These are phyloP conservation scores for Patella depressa DNA, from an alignment of 2,888 invertebrate genomes.

Conservation along the genomic window DNA sequence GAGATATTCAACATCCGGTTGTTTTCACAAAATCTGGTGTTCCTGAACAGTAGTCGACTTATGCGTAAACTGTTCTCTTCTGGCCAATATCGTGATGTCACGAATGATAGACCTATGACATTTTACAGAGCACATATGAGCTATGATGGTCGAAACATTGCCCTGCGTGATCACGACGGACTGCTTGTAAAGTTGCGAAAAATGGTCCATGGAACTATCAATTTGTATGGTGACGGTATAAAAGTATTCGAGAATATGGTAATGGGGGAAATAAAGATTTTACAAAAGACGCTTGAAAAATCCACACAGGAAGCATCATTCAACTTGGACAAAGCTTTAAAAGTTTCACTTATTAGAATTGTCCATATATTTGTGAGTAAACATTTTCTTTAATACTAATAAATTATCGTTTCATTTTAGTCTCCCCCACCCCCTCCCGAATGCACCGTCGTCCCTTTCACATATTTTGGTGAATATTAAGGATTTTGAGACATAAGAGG, in stretches of 20 bases:
- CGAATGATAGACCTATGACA: neutral
- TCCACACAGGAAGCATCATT: neutral
- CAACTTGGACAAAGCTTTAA: neutral
- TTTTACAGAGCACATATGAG: neutral
- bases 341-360: neutral
- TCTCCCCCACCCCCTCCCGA: no score
- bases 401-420: no score
- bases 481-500: no score
- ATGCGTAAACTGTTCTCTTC: neutral
- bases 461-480: no score
- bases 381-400: no score
- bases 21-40: neutral
- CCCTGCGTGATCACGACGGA: neutral
- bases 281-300: neutral
- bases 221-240: neutral
- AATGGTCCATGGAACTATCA: neutral
- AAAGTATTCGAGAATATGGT: neutral
- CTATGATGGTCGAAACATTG: neutral
- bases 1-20: neutral
- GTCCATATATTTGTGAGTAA: slow-evolving; percentile 4
- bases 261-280: neutral
- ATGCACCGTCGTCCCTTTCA: no score
- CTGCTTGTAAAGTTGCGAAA: neutral
- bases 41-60: neutral
- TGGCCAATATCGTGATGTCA: slow-evolving; percentile 3